Evolutionary conservation across 1,140 invertebrate species (phyloP).

Genomic region (Paraescarpia echinospica): DNA sequence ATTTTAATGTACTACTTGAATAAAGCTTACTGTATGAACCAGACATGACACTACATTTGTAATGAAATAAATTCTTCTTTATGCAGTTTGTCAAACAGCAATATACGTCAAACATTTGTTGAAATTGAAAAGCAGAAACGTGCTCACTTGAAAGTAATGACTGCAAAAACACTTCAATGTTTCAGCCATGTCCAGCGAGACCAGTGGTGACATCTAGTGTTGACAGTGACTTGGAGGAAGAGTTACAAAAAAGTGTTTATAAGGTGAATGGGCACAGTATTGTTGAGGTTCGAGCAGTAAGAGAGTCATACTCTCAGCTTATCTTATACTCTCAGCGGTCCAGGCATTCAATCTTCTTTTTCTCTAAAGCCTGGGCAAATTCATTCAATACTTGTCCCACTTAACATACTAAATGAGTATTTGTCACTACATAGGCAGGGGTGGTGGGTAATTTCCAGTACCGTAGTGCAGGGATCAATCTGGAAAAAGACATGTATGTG

Average conservation of each 20-base stretch:
- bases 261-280: conserved; percentile 29
- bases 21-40: too few species aligned
- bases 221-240: background rate
- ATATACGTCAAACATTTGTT: background rate
- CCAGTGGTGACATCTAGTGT: background rate
- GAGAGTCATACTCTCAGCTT: background rate
- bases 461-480: too few species aligned
- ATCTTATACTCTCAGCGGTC: too few species aligned
- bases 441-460: too few species aligned
- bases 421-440: background rate
- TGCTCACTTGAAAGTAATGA: background rate
- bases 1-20: too few species aligned
- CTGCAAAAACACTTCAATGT: background rate
- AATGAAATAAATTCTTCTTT: too few species aligned
- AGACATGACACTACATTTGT: too few species aligned
- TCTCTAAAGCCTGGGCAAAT: background rate
- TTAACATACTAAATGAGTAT: background rate
- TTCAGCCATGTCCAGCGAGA: background rate
- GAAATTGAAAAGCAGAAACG: background rate
- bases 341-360: background rate
- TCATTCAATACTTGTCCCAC: background rate
- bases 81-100: too few species aligned
- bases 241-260: conserved; percentile 30
- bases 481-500: too few species aligned
- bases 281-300: too few species aligned